Conservation (phyloP, 2,888 invertebrate species). For the Cephus sareptanus region DNA sequence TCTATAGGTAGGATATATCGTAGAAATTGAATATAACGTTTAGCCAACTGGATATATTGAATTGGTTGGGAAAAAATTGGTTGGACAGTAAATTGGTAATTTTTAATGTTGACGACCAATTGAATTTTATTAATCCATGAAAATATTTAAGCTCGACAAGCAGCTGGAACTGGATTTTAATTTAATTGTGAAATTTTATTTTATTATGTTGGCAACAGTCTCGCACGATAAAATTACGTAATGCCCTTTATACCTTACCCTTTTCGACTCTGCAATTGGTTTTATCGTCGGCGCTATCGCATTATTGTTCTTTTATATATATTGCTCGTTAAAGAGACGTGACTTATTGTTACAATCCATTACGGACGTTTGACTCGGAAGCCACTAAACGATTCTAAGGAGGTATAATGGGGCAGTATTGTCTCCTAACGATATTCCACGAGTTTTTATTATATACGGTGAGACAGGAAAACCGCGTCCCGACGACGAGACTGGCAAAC, state of each 20-base stretch:
- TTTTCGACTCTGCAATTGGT: background rate
- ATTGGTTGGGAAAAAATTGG: background rate
- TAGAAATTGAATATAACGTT: too few species aligned
- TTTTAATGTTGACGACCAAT: background rate
- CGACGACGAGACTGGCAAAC: background rate
- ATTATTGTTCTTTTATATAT: background rate
- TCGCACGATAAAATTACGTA: background rate
- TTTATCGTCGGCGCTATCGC: background rate
- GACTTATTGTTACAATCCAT: slow-evolving; percentile 2
- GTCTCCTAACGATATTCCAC: background rate
- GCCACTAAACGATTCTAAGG: background rate
- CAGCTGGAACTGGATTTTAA: background rate
- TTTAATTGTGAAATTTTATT: background rate
- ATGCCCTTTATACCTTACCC: background rate
- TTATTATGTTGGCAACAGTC: background rate
- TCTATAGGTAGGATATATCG: too few species aligned
- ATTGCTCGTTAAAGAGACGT: slow-evolving; percentile 1
- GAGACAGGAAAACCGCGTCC: background rate
- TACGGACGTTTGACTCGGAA: background rate
- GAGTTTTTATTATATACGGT: background rate
- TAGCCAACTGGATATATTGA: background rate
- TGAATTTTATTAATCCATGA: background rate
- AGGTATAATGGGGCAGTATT: background rate
- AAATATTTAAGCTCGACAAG: background rate
- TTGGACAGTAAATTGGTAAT: background rate